A percentile compares a stretch with the other conserved stretches of the same genome.
phyloP scores from a whole-genome alignment of 1,140 invertebrate species.

The Halictus rubicundus region DNA sequence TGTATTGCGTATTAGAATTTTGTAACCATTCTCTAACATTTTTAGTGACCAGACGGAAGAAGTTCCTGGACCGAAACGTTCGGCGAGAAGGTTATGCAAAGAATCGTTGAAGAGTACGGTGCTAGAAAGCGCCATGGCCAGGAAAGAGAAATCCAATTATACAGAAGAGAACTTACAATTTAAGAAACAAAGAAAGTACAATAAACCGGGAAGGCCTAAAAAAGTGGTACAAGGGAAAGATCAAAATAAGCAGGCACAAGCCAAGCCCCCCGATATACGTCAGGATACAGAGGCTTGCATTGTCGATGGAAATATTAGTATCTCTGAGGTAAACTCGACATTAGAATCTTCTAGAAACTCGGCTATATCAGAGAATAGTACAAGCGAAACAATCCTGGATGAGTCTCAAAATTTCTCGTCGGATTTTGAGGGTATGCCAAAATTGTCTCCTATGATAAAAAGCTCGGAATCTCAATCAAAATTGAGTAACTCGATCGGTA shows the following conservation, averaged over 20 bases:
- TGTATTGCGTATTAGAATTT: slow-evolving; percentile 22
- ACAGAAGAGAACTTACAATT: slow-evolving; percentile 75
- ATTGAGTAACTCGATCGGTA: slow-evolving; percentile 65
- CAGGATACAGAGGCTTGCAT: slow-evolving; percentile 43
- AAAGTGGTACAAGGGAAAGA: slow-evolving; percentile 65
- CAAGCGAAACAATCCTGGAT: slow-evolving; percentile 57
- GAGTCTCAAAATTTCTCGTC: slow-evolving; percentile 63
- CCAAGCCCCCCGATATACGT: slow-evolving; percentile 41
- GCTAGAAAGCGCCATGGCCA: slow-evolving; percentile 79
- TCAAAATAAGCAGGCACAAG: slow-evolving; percentile 51
- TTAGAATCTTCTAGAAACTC: slow-evolving; percentile 62
- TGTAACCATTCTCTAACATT: slow-evolving; percentile 58
- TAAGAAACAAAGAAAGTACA: slow-evolving; percentile 74
- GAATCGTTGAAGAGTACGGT: slow-evolving; percentile 78
- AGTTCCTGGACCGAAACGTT: slow-evolving; percentile 76
- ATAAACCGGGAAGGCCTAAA: slow-evolving; percentile 74
- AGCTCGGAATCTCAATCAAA: slow-evolving; percentile 68
- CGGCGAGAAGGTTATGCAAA: slow-evolving; percentile 77
- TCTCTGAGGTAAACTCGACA: slow-evolving; percentile 57
- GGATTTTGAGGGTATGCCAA: slow-evolving; percentile 79
- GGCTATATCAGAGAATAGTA: slow-evolving; percentile 38
- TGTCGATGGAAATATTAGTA: slow-evolving; percentile 54
- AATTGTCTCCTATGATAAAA: slow-evolving; percentile 77
- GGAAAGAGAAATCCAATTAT: slow-evolving; percentile 80
- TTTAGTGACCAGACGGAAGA: slow-evolving; percentile 74